Evolutionary conservation across 2,113 vertebrate genomes (phyloP), one percentile per base, ranked within the genome.

Genomic region (Forbesichthys papilliferus): DNA sequence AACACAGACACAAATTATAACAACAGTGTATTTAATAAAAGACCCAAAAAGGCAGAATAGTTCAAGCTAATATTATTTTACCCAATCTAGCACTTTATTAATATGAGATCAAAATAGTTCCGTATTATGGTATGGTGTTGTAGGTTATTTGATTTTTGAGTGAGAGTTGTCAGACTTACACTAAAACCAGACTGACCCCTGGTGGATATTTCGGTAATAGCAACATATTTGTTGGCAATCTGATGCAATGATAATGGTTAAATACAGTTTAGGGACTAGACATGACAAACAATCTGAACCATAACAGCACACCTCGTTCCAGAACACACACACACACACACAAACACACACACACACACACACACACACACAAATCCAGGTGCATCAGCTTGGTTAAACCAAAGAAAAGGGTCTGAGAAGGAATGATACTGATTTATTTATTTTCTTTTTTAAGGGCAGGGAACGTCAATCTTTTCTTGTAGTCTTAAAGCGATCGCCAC

Each of bases 151-250:
- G 36, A 42, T 42, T 42, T 42, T 42, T 42, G 36, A 42, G 4
- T 34, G 56, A 58, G 33, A 12, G 33, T 9, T 47, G n/a, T 11
- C 66, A 53, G 58, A 69, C 48, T 27, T 27, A 3, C 27, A 27
- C 78, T 75, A 68, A 82, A 85, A 66, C 70, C 64, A 86, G 53
- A 83, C 81, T 87, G 88, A 85, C 89, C 85, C 88, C 91, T 90
- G 52, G 74, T 90, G 91, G 88, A 10, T 1, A 62, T 27, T 64
- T 9, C 63, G 33, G 70, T 27, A 79, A 78, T 56, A 66, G 49
- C 62, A 71, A 5, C 60, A 68, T 46, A 11, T 61, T 49, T 27
- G 27, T 34, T 36, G 27, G 10, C 64, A 61, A 48, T n/a, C 9
- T 11, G 48, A 63, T 11, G 5, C 36, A 16, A 57, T 52, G 11